These are phyloP conservation scores for Tragelaphus scriptus DNA, from an alignment of 2,113 vertebrate species.

Conservation along the genomic window DNA sequence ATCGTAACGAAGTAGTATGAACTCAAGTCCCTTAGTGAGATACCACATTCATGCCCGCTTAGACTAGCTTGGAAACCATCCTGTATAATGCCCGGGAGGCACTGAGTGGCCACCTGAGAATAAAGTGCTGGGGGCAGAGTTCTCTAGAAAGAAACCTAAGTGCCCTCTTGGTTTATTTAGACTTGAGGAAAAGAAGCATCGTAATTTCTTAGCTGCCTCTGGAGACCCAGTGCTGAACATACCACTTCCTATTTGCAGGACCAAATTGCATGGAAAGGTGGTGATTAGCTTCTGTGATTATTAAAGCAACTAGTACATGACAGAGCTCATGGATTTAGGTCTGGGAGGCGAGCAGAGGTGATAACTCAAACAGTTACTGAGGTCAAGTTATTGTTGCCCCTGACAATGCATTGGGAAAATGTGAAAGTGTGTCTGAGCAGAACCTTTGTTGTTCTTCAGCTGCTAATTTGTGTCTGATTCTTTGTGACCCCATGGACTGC, in stretches of 20 bases:
- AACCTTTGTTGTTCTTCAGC: background rate
- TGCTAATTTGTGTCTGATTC: background rate
- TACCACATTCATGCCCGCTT: background rate
- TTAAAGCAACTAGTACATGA: background rate
- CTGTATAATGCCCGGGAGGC: background rate
- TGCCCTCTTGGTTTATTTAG: background rate
- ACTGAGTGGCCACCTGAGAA: background rate
- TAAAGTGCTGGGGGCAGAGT: background rate
- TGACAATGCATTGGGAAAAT: background rate
- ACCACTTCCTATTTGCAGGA: background rate
- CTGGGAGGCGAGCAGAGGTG: fast-evolving
- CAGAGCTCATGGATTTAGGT: background rate
- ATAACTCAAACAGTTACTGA: background rate
- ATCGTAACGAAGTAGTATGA: background rate
- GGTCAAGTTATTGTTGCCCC: background rate
- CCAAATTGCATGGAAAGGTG: background rate
- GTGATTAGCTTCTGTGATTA: background rate
- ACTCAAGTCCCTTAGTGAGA: background rate
- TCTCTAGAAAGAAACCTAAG: background rate
- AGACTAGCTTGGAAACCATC: background rate
- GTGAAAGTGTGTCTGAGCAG: background rate
- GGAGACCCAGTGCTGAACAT: background rate
- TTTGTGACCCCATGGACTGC: background rate
- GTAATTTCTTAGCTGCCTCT: background rate
- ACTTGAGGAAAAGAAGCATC: background rate